phyloP scores from a whole-genome alignment of 2,113 vertebrate genomes.

The Megatriorchis doriae region DNA sequence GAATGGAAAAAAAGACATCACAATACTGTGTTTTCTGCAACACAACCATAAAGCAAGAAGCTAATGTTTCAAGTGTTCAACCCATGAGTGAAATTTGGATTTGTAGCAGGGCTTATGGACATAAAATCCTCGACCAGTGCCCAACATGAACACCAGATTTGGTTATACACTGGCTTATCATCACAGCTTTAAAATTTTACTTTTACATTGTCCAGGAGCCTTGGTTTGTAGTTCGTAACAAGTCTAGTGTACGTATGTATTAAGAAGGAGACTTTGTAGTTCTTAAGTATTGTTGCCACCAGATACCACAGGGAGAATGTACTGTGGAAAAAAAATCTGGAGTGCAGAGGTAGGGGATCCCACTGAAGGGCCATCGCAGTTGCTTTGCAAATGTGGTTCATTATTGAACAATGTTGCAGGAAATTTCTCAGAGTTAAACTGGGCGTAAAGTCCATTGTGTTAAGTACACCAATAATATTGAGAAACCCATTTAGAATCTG shows the following conservation, averaged over 20 bases:
- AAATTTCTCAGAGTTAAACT: background rate
- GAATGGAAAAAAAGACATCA: background rate
- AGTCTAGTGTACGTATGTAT: background rate
- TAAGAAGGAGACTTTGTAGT: background rate
- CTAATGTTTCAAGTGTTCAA: background rate
- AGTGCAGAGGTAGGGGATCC: background rate
- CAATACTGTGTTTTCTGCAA: background rate
- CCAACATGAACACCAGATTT: background rate
- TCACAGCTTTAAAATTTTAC: background rate
- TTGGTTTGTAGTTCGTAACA: background rate
- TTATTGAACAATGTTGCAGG: background rate
- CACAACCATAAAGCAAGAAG: background rate
- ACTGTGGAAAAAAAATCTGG: background rate
- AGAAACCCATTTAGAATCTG: background rate
- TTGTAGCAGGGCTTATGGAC: background rate
- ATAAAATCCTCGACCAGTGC: background rate
- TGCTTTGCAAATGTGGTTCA: background rate
- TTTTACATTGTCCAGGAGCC: background rate
- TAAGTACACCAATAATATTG: background rate
- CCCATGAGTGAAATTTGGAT: background rate
- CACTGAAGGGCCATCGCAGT: background rate
- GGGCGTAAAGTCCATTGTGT: background rate
- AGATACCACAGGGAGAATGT: background rate
- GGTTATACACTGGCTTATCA: background rate
- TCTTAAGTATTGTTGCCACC: background rate